Evolutionary conservation across 2,888 invertebrate genomes (phyloP).

Genomic region (Hypomecis atomaria): DNA sequence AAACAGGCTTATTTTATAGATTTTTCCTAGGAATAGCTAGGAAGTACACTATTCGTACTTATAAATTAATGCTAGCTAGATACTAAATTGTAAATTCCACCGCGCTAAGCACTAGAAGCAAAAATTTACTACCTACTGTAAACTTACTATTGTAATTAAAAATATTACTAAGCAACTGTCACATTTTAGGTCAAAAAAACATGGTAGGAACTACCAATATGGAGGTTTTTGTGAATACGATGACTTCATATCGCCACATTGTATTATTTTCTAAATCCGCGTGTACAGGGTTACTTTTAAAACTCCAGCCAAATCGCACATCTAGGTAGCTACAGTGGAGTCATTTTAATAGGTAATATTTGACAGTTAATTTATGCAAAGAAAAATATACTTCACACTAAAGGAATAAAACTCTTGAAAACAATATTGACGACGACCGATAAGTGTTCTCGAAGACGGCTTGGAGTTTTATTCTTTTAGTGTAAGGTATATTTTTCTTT

Average conservation of each 20-base stretch:
- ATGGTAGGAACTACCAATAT: background rate
- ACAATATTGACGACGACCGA: no score
- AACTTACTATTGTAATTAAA: background rate
- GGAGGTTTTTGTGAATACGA: background rate
- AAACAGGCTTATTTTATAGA: conserved; percentile 54
- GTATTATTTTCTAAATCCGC: background rate
- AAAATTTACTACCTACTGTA: conserved; percentile 25
- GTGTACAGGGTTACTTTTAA: no score
- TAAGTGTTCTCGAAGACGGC: no score
- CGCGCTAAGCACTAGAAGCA: conserved; percentile 54
- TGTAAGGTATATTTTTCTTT: no score
- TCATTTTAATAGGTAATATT: no score
- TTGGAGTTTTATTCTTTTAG: no score
- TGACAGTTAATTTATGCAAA: no score
- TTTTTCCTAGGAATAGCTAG: conserved; percentile 52
- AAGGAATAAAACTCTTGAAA: no score
- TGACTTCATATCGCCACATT: background rate
- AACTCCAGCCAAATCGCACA: no score
- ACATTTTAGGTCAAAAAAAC: background rate
- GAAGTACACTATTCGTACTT: conserved; percentile 66
- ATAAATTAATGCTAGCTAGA: conserved; percentile 55
- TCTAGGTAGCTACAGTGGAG: no score
- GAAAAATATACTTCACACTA: no score
- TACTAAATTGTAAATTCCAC: conserved; percentile 43
- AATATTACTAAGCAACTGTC: no score